Base-by-base conservation (phyloP, 2,113 vertebrate species). In the Bostrychus sinensis region DNA sequence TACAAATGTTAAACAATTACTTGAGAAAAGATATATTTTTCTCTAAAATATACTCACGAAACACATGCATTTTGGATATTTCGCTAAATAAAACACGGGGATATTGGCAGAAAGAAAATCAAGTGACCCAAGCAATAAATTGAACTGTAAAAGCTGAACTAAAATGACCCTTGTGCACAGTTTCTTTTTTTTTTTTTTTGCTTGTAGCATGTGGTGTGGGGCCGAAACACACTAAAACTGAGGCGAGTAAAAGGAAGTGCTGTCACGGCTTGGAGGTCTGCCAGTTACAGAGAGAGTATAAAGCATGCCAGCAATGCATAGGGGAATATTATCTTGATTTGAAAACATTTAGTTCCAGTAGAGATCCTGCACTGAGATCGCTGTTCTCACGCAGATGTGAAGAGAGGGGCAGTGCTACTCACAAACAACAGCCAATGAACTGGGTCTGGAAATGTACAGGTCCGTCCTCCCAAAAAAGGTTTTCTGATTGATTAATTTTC, bases 341-440 rank as follows among this genome's bases (percentile, higher is more conserved):
- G 70, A 87, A 91, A 91, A 83, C 86, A 88, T 90, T 89, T 89
- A 87, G 87, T 88, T 91, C 84, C 85, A 89, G 79, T 63, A 87
- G 85, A 89, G 85, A 89, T 89, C 81, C 82, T 83, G 73, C 50
- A 66, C 80, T 77, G 78, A 88, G 88, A 89, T 90, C 68, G 64
- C 25, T 70, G 72, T 87, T 90, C 87, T 84, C 89, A 91, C 85
- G 84, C 83, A 88, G 80, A 85, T 82, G 85, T 77, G 76, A 66
- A 81, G 79, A 81, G 77, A 86, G 82, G 50, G 76, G 80, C 59
- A 1, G 75, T 3, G 68, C 61, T 72, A 7, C 23, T 28, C 45
- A 23, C 50, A n/a, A 73, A 48, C 1, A 56, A 7, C 46, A 58
- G 77, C 80, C 71, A 77, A 74, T 80, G 53, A 67, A 62, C 41